Conservation (phyloP, 64 coral and sea anemone genomes). For the Stylophora pistillata region DNA sequence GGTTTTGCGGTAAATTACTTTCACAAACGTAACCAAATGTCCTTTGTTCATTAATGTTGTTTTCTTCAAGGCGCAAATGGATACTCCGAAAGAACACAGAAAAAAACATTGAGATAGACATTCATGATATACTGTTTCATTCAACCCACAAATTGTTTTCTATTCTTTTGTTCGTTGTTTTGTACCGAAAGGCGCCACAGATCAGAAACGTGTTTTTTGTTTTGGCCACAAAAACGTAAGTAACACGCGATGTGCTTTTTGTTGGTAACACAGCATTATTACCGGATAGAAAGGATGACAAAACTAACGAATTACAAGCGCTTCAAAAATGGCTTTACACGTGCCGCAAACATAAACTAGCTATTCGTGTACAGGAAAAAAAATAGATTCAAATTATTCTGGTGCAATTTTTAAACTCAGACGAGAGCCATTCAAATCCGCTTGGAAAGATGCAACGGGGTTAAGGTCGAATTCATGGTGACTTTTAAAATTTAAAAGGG, state of each 20-base stretch:
- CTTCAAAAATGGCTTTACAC: background rate
- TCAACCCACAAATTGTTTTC: constrained; percentile 21
- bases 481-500: constrained; percentile 6
- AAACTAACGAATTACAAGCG: background rate
- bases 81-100: background rate
- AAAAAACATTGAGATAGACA: constrained; percentile 8
- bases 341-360: background rate
- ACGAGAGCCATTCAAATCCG: background rate
- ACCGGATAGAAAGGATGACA: constrained; percentile 1
- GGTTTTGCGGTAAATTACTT: constrained; percentile 4
- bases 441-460: background rate
- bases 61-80: background rate
- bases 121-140: constrained; percentile 5
- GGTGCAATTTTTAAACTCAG: background rate
- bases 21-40: constrained; percentile 21
- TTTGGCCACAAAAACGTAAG: constrained; percentile 10
- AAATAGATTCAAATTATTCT: constrained; percentile 14
- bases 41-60: constrained; percentile 4
- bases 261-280: background rate
- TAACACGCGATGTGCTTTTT: constrained; percentile 51
- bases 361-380: background rate
- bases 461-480: background rate
- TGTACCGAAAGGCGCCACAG: constrained; percentile 18
- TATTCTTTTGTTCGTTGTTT: constrained; percentile 28
- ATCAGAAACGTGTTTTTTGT: constrained; percentile 54